Evolutionary conservation across 2,797 vertebrate species (phyloP).

Genomic region (Carcharodon carcharias): DNA sequence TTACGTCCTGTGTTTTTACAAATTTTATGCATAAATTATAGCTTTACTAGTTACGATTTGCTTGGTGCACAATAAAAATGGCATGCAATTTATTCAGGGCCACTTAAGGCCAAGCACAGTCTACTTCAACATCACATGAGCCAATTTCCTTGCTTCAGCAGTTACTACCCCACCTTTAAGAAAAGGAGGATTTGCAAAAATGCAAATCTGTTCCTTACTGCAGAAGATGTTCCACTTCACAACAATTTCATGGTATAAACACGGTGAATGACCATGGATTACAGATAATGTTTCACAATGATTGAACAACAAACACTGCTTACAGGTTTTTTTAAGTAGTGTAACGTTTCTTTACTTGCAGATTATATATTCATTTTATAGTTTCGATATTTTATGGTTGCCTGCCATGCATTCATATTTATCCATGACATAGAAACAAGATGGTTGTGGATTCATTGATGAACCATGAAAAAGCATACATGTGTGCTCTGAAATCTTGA

Average conservation of each 20-base stretch:
- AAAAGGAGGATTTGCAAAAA: constrained; percentile 21
- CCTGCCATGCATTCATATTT: background rate
- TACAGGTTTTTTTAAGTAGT: background rate
- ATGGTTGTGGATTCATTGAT: background rate
- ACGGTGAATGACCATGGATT: background rate
- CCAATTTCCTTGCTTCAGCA: background rate
- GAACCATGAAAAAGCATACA: background rate
- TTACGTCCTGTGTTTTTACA: background rate
- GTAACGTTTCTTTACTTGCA: background rate
- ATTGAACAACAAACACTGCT: background rate
- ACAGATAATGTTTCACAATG: constrained; percentile 12
- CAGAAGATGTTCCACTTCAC: constrained; percentile 17
- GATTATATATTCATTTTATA: background rate
- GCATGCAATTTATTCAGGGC: background rate
- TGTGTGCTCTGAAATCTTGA: background rate
- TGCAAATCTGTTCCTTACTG: background rate
- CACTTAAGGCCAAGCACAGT: background rate
- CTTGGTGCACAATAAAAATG: background rate
- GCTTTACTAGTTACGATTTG: background rate
- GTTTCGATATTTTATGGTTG: background rate
- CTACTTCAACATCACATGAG: background rate
- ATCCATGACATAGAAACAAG: background rate
- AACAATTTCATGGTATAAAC: constrained; percentile 26
- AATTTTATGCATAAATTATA: background rate
- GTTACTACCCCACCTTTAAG: background rate